phyloP scores from a whole-genome alignment of 1,140 invertebrate genomes.

The Ceratoteleas bidentatus region DNA sequence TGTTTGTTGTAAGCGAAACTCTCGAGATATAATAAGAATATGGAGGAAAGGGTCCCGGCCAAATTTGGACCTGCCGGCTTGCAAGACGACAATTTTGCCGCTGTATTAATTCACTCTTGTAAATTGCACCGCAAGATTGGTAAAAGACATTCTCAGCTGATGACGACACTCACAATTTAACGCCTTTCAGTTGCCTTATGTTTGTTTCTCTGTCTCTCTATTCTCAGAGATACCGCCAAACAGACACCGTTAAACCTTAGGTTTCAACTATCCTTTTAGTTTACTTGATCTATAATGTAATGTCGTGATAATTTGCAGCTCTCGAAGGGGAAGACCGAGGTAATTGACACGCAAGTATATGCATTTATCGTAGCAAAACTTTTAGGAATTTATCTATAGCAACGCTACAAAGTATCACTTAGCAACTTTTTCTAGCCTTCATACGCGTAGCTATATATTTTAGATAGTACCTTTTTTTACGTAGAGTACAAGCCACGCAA shows the following conservation, averaged over 20 bases:
- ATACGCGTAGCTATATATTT: constrained; percentile 58
- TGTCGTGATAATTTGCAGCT: constrained; percentile 67
- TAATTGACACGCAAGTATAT: constrained; percentile 69
- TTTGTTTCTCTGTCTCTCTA: constrained; percentile 40
- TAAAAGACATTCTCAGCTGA: constrained; percentile 64
- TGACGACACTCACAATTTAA: constrained; percentile 45
- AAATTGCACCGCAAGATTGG: constrained; percentile 25
- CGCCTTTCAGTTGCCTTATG: constrained; percentile 33
- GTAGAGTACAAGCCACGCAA: constrained; percentile 41
- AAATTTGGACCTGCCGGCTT: constrained; percentile 75
- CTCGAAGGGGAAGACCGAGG: constrained; percentile 65
- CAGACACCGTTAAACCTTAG: constrained; percentile 41
- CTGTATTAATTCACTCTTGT: constrained; percentile 29
- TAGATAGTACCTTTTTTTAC: constrained; percentile 45
- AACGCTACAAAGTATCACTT: constrained; percentile 57
- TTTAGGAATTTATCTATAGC: constrained; percentile 50
- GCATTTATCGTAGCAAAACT: constrained; percentile 55
- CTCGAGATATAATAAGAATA: constrained; percentile 77
- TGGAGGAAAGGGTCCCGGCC: constrained; percentile 65
- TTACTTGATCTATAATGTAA: constrained; percentile 63
- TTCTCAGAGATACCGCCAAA: constrained; percentile 22
- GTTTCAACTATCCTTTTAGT: constrained; percentile 45
- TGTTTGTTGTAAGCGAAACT: constrained; percentile 68
- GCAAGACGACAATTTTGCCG: constrained; percentile 72
- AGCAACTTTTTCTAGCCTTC: constrained; percentile 58